Evolutionary conservation across 2,888 invertebrate species (phyloP).

Genomic region (Acanthosoma haemorrhoidale): DNA sequence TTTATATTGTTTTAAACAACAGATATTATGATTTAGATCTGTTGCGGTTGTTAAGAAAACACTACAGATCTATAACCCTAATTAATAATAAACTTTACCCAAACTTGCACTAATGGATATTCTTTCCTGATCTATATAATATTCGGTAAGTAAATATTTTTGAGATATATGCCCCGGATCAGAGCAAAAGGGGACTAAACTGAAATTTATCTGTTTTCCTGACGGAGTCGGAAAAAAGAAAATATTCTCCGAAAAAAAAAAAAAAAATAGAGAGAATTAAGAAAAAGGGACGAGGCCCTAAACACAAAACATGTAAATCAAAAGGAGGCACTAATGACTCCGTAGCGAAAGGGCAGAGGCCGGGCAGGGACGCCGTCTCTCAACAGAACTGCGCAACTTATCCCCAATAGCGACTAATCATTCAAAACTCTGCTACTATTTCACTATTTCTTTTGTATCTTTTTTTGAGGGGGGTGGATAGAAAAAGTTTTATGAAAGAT

Average conservation of each 20-base stretch:
- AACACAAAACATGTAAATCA: conserved; percentile 29
- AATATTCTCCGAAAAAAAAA: neutral
- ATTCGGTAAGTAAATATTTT: too few relatives aligned
- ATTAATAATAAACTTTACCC: too few relatives aligned
- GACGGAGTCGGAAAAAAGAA: conserved; percentile 1
- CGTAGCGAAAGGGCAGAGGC: neutral
- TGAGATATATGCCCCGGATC: too few relatives aligned
- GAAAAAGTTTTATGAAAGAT: too few relatives aligned
- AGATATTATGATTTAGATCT: too few relatives aligned
- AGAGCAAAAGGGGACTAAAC: conserved; percentile 12
- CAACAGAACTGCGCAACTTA: neutral
- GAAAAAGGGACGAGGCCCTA: conserved; percentile 14
- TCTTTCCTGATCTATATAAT: too few relatives aligned
- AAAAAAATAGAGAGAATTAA: neutral
- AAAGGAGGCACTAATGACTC: conserved; percentile 13
- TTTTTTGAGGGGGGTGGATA: too few relatives aligned
- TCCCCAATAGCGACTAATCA: conserved; percentile 28
- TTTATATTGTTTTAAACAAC: too few relatives aligned
- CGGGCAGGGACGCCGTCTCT: neutral
- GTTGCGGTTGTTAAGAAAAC: too few relatives aligned
- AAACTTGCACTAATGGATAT: too few relatives aligned
- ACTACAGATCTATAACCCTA: too few relatives aligned
- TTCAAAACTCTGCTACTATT: conserved; percentile 17
- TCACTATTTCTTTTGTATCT: neutral
- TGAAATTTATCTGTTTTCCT: conserved; percentile 26